Conservation (phyloP, 1,140 invertebrate genomes). For the Aphelenchoides avenae region DNA sequence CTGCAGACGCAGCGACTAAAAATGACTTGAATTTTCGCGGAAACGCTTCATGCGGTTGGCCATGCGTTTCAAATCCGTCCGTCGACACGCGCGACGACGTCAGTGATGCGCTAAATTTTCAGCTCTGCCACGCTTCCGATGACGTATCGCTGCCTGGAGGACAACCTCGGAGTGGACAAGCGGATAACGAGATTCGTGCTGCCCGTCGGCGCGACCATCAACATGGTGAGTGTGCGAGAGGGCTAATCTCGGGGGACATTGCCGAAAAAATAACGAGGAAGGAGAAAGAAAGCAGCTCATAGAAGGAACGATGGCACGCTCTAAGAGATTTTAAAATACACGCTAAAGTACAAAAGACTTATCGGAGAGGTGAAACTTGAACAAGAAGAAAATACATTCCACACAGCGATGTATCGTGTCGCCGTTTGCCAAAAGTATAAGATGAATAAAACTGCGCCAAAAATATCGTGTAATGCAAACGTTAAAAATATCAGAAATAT, state of each 20-base stretch:
- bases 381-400: no score
- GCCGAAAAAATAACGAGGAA: constrained; percentile 7
- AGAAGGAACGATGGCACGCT: no score
- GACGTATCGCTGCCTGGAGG: constrained; percentile 71
- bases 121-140: constrained; percentile 88
- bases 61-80: no score
- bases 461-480: constrained; percentile 9
- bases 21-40: not conserved
- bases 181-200: constrained; percentile 84
- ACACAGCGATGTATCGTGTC: no score
- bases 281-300: no score
- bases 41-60: constrained; percentile 66
- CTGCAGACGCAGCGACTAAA: not conserved
- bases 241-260: constrained; percentile 12
- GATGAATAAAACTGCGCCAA: no score
- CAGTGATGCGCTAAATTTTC: constrained; percentile 58
- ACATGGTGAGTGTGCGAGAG: constrained; percentile 34
- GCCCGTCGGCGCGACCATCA: constrained; percentile 70
- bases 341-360: no score
- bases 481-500: constrained; percentile 2
- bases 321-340: no score
- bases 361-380: no score
- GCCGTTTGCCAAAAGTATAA: no score
- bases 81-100: constrained; percentile 79
- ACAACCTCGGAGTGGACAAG: constrained; percentile 62